A percentile compares a stretch with the other conserved stretches of the same genome.
Evolutionary conservation across 2,888 invertebrate genomes (phyloP).

Genomic region (Melitaea athalia): DNA sequence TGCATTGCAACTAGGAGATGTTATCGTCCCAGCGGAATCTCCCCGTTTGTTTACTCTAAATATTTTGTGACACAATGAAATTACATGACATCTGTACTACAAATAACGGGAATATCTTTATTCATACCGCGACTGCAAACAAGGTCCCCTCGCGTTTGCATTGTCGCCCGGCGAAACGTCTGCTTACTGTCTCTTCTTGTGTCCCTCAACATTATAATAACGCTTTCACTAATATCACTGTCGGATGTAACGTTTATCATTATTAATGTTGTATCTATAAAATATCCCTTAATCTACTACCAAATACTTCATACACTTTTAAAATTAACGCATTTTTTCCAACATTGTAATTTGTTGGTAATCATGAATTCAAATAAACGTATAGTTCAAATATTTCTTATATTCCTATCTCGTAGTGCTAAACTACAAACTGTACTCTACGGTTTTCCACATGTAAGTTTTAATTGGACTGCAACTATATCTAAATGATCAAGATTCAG

Average conservation of each 20-base stretch:
- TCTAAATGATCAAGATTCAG: too few relatives aligned
- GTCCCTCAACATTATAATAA: constrained; percentile 37
- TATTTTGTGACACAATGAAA: constrained; percentile 81
- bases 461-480: too few relatives aligned
- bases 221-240: constrained; percentile 33
- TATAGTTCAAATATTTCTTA: too few relatives aligned
- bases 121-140: constrained; percentile 78
- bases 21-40: constrained; percentile 69
- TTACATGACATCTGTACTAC: constrained; percentile 83
- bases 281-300: background rate
- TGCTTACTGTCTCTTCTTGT: constrained; percentile 64
- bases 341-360: too few relatives aligned
- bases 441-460: too few relatives aligned
- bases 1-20: constrained; percentile 71
- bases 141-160: constrained; percentile 68
- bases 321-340: too few relatives aligned
- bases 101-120: constrained; percentile 82
- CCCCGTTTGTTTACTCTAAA: constrained; percentile 80
- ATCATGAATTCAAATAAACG: too few relatives aligned
- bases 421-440: too few relatives aligned
- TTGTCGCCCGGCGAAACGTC: constrained; percentile 69
- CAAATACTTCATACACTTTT: background rate
- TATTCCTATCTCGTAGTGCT: too few relatives aligned
- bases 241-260: constrained; percentile 23
- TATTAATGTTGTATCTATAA: constrained; percentile 11